phyloP scores from a whole-genome alignment of 2,113 vertebrate genomes.

The Brevimyrus niger region DNA sequence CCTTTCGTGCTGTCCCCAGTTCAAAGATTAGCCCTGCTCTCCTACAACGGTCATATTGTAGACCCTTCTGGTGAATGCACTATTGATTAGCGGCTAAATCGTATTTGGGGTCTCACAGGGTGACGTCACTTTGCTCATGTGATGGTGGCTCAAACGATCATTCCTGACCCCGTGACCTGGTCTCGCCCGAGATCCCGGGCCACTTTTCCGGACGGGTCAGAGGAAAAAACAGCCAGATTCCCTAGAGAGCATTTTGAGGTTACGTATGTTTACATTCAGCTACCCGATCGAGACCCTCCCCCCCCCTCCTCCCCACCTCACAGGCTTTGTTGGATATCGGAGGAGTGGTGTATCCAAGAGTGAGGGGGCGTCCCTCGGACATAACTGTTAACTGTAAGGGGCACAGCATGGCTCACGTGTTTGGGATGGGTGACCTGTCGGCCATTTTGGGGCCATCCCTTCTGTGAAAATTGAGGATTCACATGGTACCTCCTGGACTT shows the following conservation, averaged over 20 bases:
- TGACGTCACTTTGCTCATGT: slow-evolving; percentile 60
- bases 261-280: slow-evolving; percentile 26
- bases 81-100: slow-evolving; percentile 49
- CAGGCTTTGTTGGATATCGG: background rate
- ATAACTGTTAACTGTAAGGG: background rate
- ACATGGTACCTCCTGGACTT: slow-evolving; percentile 41
- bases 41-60: slow-evolving; percentile 36
- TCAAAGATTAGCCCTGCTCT: slow-evolving; percentile 50
- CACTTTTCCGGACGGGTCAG: slow-evolving; percentile 43
- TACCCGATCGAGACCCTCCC: slow-evolving; percentile 2
- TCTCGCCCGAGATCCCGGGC: slow-evolving; percentile 35
- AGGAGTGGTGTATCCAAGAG: background rate
- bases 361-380: background rate
- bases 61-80: slow-evolving; percentile 43
- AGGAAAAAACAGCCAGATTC: slow-evolving; percentile 42
- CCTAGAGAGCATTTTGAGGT: slow-evolving; percentile 38
- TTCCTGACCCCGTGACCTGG: slow-evolving; percentile 29
- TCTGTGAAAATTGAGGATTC: slow-evolving; percentile 27
- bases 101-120: slow-evolving; percentile 38
- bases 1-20: slow-evolving; percentile 53
- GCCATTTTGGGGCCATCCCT: background rate
- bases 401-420: background rate
- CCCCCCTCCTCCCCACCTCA: background rate
- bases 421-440: background rate
- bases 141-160: slow-evolving; percentile 47